A percentile compares a stretch with the other conserved stretches of the same genome.
These are phyloP conservation scores for Leptopterna dolabrata DNA, from an alignment of 2,888 invertebrate species.

Conservation along the genomic window DNA sequence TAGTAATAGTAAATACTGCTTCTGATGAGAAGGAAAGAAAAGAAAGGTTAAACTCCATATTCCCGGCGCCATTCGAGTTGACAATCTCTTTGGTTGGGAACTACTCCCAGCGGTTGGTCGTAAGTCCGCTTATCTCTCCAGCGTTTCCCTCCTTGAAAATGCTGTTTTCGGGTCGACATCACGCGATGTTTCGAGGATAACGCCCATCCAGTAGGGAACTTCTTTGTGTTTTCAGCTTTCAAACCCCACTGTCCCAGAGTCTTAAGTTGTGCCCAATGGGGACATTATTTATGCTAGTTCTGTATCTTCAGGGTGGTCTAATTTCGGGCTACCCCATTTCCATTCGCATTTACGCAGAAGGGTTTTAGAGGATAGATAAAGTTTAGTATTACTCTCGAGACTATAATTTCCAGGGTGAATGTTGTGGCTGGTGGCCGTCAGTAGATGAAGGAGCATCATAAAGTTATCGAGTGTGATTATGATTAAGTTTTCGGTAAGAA, in stretches of 20 bases:
- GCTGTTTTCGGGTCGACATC: slow-evolving; percentile 12
- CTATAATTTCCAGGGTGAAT: too few species aligned
- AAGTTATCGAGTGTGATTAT: too few species aligned
- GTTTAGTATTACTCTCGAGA: too few species aligned
- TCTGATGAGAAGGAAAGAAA: not conserved
- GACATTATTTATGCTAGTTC: not conserved
- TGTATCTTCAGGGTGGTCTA: not conserved
- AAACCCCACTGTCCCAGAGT: not conserved
- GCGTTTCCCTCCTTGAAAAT: slow-evolving; percentile 10
- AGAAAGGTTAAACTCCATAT: not conserved
- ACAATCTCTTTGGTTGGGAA: not conserved
- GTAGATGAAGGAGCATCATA: too few species aligned
- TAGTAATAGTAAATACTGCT: too few species aligned
- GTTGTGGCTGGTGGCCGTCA: too few species aligned
- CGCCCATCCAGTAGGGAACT: slow-evolving; percentile 3
- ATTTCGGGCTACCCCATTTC: not conserved
- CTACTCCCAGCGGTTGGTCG: not conserved
- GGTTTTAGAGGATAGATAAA: too few species aligned
- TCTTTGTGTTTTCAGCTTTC: slow-evolving; percentile 9
- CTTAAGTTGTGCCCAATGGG: not conserved
- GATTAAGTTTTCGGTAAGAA: too few species aligned
- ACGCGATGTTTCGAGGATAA: slow-evolving; percentile 44
- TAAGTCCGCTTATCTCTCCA: slow-evolving; percentile 13
- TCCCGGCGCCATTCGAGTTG: not conserved
- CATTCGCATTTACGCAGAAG: too few species aligned